Evolutionary conservation across 2,888 invertebrate species (phyloP), one percentile per base, ranked within the genome.

Genomic region (Ditylenchus weischeri): DNA sequence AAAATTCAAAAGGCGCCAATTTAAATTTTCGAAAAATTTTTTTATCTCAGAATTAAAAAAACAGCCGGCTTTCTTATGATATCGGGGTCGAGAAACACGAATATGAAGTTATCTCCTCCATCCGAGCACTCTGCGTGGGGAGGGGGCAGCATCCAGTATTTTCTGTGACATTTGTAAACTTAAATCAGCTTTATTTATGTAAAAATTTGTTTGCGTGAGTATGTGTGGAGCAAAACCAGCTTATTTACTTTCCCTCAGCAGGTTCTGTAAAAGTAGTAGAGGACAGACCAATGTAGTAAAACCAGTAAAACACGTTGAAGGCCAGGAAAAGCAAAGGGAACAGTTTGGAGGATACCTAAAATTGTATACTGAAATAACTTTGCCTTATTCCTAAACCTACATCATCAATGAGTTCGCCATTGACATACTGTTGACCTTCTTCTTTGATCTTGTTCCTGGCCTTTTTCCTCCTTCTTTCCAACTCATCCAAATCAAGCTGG

Each of bases 251-350:
- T 29, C 29, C 5, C 8, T 43, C 43, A 43, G 43, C 43, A 54
- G 54, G 23, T 11, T 11, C 7, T 21, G 54, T 11, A 10, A 54
- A 54, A 3, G 15, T 11, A 54, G 54, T 54, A 10, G 59, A 59
- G 13, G 67, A 67, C 47, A 67, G 65, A 36, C 80, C 79, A 60
- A 83, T 78, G 70, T 83, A 82, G 70, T 82, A 83, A 69, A 77
- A 76, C 83, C 83, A 82, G 66, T 82, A 82, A 72, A 81, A 79
- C 47, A 82, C 74, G 69, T 83, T 82, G 78, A 82, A 82, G 10
- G 80, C 78, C 43, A 76, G 76, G 72, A 82, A 81, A 6, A 80
- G 71, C 3, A 80, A 70, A 10, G 81, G 81, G 62, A 81, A 82
- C 29, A 81, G 71, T 64, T 81, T 81, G 8, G 79, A 76, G 19